Base-by-base conservation (phyloP, 2,888 invertebrate species). In the Ceriagrion tenellum region DNA sequence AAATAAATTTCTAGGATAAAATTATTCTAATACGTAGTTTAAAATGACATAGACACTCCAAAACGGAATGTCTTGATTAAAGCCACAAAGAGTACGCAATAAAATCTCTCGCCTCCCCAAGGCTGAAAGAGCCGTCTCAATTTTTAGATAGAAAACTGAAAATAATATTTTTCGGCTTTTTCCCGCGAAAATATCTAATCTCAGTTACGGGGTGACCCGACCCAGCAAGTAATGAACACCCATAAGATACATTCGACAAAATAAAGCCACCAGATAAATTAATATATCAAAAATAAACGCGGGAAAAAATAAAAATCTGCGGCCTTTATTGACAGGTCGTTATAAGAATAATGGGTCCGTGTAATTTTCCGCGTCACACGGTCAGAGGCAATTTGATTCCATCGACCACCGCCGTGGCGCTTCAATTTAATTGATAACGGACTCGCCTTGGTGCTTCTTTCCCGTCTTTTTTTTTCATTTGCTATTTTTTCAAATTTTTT, bases 331-430 rank as follows among this genome's bases (percentile, higher is more conserved):
- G 91, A 40, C 91, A 91, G 91, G 35, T 63, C 63, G 35, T 63
- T 91, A 69, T 63, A 91, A 91, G 91, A 91, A 91, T 91, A 63
- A 91, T 91, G 91, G 91, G 63, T 26, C 40, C 91, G 56, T 91
- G 91, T 63, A 63, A 63, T 91, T 63, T 23, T 63, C 91, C 91
- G 30, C 91, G 20, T 30, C 91, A 59, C 40, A 30, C 91, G 40
- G 91, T 91, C 63, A 91, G 20, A 59, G 40, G 59, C 91, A 63
- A 91, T 91, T 91, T 63, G 69, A 91, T 91, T 91, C 91, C 91
- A 91, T 91, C 91, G 40, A 40, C 63, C 63, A 12, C 59, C 59
- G 35, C 90, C 59, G 63, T 23, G 20, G 59, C 40, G 63, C 91
- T 91, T 63, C 91, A 40, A 40, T 91, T 91, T 91, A 91, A 91